Percentiles rank a stretch among this genome's conserved stretches.
Evolutionary conservation across 2,113 vertebrate genomes (phyloP).

Genomic region (Todiramphus chloris): DNA sequence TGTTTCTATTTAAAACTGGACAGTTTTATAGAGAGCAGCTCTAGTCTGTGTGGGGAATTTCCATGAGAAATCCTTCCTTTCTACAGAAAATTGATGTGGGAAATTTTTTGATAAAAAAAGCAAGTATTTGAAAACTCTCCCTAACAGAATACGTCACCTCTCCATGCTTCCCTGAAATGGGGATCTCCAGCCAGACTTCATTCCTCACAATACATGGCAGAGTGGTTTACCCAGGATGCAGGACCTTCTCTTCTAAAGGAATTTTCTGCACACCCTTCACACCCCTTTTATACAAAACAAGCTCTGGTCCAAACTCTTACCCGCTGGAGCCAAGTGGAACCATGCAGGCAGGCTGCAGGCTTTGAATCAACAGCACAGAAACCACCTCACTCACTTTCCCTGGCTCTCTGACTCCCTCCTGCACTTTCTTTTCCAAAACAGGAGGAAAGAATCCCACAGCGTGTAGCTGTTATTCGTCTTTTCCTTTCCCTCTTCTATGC

Average conservation of each 20-base stretch:
- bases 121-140: not conserved
- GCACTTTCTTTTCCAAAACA: conserved; percentile 21
- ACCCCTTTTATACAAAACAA: not conserved
- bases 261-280: not conserved
- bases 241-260: not conserved
- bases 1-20: not conserved
- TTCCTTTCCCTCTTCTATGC: not conserved
- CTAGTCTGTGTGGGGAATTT: not conserved
- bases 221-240: not conserved
- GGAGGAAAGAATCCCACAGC: not conserved
- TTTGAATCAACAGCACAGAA: not conserved
- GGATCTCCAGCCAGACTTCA: not conserved
- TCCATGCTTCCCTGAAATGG: fast-evolving
- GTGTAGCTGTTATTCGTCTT: not conserved
- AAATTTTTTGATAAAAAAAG: not conserved
- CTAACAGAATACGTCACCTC: not conserved
- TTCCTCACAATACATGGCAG: not conserved
- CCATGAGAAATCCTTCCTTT: not conserved
- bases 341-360: not conserved
- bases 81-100: not conserved
- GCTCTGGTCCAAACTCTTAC: not conserved
- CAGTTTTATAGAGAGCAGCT: not conserved
- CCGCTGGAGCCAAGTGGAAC: not conserved
- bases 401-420: not conserved
- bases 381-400: not conserved